Evolutionary conservation across 2,113 vertebrate species (phyloP), one percentile per base, ranked within the genome.

Genomic region (Verasper variegatus): DNA sequence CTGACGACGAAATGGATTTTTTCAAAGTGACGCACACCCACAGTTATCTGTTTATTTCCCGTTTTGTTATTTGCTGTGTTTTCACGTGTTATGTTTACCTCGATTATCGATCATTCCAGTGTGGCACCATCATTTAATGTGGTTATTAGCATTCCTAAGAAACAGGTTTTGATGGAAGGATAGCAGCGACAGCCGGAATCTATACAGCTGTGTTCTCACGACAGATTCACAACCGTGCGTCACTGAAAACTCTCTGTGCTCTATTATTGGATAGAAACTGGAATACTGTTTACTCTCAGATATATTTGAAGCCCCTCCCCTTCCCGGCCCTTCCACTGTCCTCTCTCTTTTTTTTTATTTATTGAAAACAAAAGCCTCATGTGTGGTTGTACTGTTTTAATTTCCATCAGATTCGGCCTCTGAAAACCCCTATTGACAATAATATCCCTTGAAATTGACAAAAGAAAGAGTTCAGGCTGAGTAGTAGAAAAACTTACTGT

Each of bases 401-500:
- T 89, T 85, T 83, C 60, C 56, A 86, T 88, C 81, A 78, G 84
- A 74, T 92, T 92, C 87, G 85, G 88, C 89, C 81, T 86, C 88
- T 87, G 68, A 81, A 89, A 91, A 82, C 75, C 76, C 86, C 78
- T 74, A 89, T 89, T 85, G 74, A 88, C 81, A 85, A 88, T 62
- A 85, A 88, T 55, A 85, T 89, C 88, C 89, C 90, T 87, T 84
- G 71, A 87, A 92, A 86, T 82, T 90, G 91, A 89, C 81, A 76
- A 89, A 88, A 89, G 60, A 89, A 86, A 84, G 83, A 83, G 84
- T 91, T 90, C 80, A 85, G 89, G 84, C 90, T 91, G 90, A 92
- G 87, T 88, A 90, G 89, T 92, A 92, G 93, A 92, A 88, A 7
- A 89, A 90, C 82, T 89, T 88, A 86, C 86, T 93, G 93, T 92